Percentiles rank a stretch among this genome's conserved stretches.
Evolutionary conservation across 2,113 vertebrate genomes (phyloP).

Genomic region (Misgurnus anguillicaudatus): DNA sequence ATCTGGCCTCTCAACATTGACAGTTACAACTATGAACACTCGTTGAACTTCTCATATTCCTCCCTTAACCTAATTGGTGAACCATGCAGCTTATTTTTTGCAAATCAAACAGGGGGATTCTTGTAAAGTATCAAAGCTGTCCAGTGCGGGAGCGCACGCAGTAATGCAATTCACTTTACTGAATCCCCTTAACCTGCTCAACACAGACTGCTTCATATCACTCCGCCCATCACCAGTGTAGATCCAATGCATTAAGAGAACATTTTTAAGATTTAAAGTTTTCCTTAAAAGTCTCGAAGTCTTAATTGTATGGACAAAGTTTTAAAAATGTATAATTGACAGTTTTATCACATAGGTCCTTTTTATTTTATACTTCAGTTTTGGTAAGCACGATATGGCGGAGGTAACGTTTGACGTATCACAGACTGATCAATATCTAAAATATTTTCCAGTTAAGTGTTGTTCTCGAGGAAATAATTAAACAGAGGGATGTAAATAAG

Average conservation of each 20-base stretch:
- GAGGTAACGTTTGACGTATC: background rate
- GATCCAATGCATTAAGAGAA: background rate
- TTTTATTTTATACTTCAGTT: background rate
- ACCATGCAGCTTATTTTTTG: slow-evolving; percentile 17
- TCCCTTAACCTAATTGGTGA: slow-evolving; percentile 33
- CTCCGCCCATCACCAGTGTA: slow-evolving; percentile 45
- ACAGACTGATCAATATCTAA: background rate
- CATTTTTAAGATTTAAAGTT: no score
- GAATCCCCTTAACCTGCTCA: slow-evolving; percentile 68
- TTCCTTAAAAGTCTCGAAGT: background rate
- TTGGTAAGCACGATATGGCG: background rate
- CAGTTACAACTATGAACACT: slow-evolving; percentile 54
- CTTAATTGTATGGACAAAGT: background rate
- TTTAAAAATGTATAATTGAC: background rate
- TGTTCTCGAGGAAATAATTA: no score
- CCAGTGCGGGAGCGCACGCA: slow-evolving; percentile 65
- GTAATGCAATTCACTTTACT: slow-evolving; percentile 69
- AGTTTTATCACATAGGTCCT: background rate
- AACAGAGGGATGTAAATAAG: background rate
- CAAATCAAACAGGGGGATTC: slow-evolving; percentile 27
- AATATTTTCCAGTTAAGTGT: background rate
- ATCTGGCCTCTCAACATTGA: slow-evolving; percentile 63
- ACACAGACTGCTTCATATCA: slow-evolving; percentile 67
- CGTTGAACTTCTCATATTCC: slow-evolving; percentile 64
- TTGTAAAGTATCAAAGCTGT: slow-evolving; percentile 57